Evolutionary conservation across 2,888 invertebrate genomes (phyloP).

Genomic region (Lottia gigantea): DNA sequence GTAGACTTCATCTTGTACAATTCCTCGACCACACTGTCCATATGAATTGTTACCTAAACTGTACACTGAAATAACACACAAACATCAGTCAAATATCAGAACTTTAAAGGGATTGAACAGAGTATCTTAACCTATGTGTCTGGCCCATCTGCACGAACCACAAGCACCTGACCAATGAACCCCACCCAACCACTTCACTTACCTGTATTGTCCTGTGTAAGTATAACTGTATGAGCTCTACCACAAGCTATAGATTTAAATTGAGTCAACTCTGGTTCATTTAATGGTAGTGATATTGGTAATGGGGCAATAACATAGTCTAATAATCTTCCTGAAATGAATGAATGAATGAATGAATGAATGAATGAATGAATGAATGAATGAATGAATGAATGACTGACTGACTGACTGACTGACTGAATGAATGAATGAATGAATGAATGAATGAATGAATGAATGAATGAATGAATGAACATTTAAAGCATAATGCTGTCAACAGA

Average conservation of each 20-base stretch:
- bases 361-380: background rate
- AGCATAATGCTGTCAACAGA: no score
- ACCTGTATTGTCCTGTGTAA: constrained; percentile 81
- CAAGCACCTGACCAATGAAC: no score
- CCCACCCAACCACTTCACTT: constrained; percentile 7
- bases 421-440: background rate
- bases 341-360: background rate
- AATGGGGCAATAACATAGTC: constrained; percentile 66
- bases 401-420: no score
- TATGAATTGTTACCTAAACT: constrained; percentile 91
- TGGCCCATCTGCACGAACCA: no score
- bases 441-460: background rate
- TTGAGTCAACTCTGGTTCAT: constrained; percentile 44
- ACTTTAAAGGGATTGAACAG: no score
- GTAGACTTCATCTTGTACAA: constrained; percentile 83
- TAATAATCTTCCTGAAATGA: constrained; percentile 49
- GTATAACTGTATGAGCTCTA: constrained; percentile 84
- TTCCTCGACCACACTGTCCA: constrained; percentile 90
- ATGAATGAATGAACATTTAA: no score
- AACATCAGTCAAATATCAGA: no score
- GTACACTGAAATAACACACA: constrained; percentile 72
- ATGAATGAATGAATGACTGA: no score
- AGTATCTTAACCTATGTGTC: no score
- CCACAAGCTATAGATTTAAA: constrained; percentile 78
- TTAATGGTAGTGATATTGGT: constrained; percentile 61